Conservation (phyloP, 1,140 invertebrate genomes). For the Doryteuthis pealeii region DNA sequence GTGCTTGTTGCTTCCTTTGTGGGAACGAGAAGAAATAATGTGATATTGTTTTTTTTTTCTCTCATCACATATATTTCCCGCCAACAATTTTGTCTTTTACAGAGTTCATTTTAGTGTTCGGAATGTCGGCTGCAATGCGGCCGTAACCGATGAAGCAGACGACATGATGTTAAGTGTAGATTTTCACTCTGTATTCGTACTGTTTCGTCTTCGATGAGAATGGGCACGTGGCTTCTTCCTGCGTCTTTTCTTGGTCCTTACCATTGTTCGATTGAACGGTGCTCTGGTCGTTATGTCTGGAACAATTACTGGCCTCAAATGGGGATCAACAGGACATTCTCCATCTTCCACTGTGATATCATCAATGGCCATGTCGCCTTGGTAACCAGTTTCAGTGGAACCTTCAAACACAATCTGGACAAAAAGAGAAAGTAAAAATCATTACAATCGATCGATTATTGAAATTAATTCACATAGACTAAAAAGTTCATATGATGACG, state of each 20-base stretch:
- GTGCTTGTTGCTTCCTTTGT: too few species aligned
- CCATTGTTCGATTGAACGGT: background rate
- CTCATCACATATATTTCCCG: too few species aligned
- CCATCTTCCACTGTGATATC: constrained; percentile 59
- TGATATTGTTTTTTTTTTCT: too few species aligned
- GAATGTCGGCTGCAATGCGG: too few species aligned
- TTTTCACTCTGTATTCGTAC: background rate
- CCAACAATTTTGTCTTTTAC: too few species aligned
- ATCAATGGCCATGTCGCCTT: constrained; percentile 56
- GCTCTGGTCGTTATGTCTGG: background rate
- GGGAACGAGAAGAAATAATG: too few species aligned
- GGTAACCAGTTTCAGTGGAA: constrained; percentile 35
- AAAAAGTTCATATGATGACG: too few species aligned
- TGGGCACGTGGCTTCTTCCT: background rate
- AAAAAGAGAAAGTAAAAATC: constrained; percentile 16
- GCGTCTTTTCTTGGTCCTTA: background rate
- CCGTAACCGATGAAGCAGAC: too few species aligned
- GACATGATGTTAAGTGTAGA: too few species aligned
- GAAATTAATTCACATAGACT: too few species aligned
- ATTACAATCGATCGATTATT: background rate
- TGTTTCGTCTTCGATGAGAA: background rate
- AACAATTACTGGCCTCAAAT: background rate
- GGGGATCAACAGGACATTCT: constrained; percentile 31
- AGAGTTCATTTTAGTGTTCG: too few species aligned
- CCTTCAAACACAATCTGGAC: constrained; percentile 48